Percentiles rank a stretch among this genome's conserved stretches.
Evolutionary conservation across 1,140 invertebrate species (phyloP).

Genomic region (Drosophila micromelanica): DNA sequence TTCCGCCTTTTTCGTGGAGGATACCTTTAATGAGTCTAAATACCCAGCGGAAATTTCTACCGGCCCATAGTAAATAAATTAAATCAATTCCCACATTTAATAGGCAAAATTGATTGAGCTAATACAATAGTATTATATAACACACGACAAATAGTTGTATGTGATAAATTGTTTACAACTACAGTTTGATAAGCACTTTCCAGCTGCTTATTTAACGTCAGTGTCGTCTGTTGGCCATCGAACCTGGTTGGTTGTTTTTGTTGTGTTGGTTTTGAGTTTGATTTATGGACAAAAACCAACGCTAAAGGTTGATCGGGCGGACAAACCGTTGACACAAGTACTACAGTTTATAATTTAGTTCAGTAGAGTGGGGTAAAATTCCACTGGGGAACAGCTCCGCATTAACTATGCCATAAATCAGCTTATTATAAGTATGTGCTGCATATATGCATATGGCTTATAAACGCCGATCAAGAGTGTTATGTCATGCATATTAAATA

Average conservation of each 20-base stretch:
- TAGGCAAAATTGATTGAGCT: neutral
- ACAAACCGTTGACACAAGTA: slow-evolving; percentile 18
- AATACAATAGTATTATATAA: too few relatives aligned
- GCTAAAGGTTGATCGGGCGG: slow-evolving; percentile 1
- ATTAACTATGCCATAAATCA: slow-evolving; percentile 45
- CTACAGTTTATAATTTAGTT: slow-evolving; percentile 18
- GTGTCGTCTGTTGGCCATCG: neutral
- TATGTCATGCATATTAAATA: slow-evolving; percentile 52
- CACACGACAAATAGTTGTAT: too few relatives aligned
- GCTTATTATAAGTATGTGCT: slow-evolving; percentile 32
- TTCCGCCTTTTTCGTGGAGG: too few relatives aligned
- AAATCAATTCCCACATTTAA: too few relatives aligned
- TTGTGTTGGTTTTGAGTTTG: neutral
- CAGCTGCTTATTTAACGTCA: neutral
- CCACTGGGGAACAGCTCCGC: slow-evolving; percentile 2
- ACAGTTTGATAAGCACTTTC: neutral
- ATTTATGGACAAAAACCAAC: slow-evolving; percentile 13
- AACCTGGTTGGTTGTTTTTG: neutral
- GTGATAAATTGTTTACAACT: neutral
- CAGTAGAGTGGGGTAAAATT: slow-evolving; percentile 27
- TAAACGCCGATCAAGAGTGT: slow-evolving; percentile 9
- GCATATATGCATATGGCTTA: slow-evolving; percentile 38
- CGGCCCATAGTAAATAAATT: too few relatives aligned
- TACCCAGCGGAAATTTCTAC: too few relatives aligned
- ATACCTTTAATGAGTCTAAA: too few relatives aligned